Percentiles rank a stretch among this genome's conserved stretches.
phyloP scores from a whole-genome alignment of 1,140 invertebrate species.

The Akabosia matsudoensis region DNA sequence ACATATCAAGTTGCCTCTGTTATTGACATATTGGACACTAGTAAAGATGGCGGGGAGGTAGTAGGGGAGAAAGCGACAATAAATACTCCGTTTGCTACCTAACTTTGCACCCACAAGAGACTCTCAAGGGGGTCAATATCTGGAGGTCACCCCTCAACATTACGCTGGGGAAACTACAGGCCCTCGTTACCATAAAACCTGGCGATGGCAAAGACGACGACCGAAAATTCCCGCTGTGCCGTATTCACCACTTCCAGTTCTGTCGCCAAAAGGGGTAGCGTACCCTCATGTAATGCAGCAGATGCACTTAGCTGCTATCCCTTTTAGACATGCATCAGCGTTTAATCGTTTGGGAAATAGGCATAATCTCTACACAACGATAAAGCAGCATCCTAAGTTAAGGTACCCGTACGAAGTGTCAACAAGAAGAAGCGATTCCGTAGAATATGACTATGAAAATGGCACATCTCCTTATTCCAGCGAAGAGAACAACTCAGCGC shows the following conservation, averaged over 20 bases:
- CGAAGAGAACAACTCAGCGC: background rate
- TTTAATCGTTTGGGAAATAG: background rate
- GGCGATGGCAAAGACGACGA: background rate
- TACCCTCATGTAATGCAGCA: background rate
- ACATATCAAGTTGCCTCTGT: background rate
- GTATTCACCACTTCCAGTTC: background rate
- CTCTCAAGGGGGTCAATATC: background rate
- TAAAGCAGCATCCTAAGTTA: background rate
- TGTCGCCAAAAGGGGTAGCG: background rate
- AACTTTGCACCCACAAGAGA: background rate
- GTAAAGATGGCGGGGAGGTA: background rate
- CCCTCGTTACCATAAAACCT: background rate
- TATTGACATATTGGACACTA: background rate
- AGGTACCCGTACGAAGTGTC: background rate
- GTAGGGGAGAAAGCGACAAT: background rate
- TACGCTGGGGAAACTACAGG: background rate
- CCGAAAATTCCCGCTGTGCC: background rate
- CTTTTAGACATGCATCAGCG: background rate
- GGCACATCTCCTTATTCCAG: background rate
- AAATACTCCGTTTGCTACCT: background rate
- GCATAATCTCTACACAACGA: background rate
- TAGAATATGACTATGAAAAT: background rate
- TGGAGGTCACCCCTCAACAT: background rate
- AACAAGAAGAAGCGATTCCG: conserved; percentile 1
- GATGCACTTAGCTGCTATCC: background rate